These are phyloP conservation scores for Pangasius larnaudii DNA, from an alignment of 2,797 vertebrate species.

Conservation along the genomic window DNA sequence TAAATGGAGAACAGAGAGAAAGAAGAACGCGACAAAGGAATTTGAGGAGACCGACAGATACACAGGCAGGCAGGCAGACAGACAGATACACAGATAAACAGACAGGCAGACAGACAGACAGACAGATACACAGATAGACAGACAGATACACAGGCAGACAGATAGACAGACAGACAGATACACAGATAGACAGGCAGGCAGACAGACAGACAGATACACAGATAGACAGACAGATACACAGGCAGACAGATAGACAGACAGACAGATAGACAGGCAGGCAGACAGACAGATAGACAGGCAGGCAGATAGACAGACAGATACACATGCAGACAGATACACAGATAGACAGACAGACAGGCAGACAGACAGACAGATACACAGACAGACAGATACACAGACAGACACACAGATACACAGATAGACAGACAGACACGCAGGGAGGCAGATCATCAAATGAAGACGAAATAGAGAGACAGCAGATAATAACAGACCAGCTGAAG, in stretches of 20 bases:
- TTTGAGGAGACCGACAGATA: background rate
- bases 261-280: background rate
- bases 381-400: background rate
- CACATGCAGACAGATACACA: background rate
- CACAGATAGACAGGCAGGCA: background rate
- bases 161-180: too few relatives aligned
- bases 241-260: background rate
- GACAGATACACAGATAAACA: background rate
- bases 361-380: background rate
- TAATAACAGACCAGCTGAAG: background rate
- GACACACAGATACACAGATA: background rate
- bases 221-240: background rate
- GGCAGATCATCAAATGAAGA: background rate
- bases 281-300: background rate
- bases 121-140: background rate
- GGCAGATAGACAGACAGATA: background rate
- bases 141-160: background rate
- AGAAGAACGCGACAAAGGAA: constrained; percentile 18
- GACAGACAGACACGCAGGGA: too few relatives aligned
- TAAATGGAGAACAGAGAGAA: background rate
- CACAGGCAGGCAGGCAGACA: background rate
- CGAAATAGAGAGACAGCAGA: background rate
- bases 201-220: background rate
- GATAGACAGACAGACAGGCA: too few relatives aligned
- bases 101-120: background rate